A percentile compares a stretch with the other conserved stretches of the same genome.
Conservation (phyloP, 2,888 invertebrate species). For the Stegana nigrithorax region DNA sequence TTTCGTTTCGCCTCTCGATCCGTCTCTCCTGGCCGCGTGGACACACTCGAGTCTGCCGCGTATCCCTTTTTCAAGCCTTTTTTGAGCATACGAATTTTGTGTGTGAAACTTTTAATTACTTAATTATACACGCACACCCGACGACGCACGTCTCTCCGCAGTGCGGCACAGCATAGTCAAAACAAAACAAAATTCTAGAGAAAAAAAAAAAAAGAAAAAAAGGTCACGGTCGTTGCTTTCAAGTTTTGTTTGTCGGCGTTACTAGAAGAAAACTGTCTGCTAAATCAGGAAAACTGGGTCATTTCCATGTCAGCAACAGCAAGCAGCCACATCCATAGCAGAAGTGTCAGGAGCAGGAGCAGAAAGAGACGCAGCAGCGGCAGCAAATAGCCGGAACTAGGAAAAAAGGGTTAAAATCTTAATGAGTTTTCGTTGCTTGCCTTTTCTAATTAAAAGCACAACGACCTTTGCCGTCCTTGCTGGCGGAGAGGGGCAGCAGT, state of each 20-base stretch:
- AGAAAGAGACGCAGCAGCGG: neutral
- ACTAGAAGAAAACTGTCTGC: constrained; percentile 39
- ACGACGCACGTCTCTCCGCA: too few species aligned
- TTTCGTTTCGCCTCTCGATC: neutral
- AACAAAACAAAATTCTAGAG: too few species aligned
- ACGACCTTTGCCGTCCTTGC: constrained; percentile 47
- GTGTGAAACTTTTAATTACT: constrained; percentile 16
- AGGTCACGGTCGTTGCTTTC: constrained; percentile 47
- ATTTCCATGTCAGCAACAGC: constrained; percentile 31
- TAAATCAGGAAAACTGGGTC: constrained; percentile 43
- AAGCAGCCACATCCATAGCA: neutral
- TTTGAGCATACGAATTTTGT: neutral
- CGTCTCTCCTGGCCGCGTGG: neutral
- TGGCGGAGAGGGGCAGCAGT: constrained; percentile 11
- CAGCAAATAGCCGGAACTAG: too few species aligned
- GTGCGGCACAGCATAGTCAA: too few species aligned
- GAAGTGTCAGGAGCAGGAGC: neutral
- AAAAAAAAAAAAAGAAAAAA: constrained; percentile 20
- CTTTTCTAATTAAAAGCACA: constrained; percentile 58
- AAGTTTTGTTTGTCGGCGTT: constrained; percentile 1
- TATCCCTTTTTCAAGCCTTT: neutral
- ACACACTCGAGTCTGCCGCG: neutral
- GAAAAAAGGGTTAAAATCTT: constrained; percentile 49
- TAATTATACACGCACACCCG: constrained; percentile 13
- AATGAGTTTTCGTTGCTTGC: constrained; percentile 47